Evolutionary conservation across 2,113 vertebrate genomes (phyloP).

Genomic region (Sclerurus mexicanus): DNA sequence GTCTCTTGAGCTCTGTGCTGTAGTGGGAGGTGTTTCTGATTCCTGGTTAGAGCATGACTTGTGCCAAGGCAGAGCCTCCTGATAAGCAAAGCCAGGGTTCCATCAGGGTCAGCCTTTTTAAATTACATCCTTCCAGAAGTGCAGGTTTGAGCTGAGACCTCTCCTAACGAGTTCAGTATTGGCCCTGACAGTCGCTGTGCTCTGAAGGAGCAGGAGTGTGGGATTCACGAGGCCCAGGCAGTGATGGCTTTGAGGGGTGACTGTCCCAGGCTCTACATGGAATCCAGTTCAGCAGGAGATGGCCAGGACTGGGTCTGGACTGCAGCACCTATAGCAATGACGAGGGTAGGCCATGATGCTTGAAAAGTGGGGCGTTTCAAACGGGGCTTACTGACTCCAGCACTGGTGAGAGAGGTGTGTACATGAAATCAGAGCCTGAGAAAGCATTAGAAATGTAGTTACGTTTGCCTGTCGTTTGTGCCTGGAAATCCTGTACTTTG

Average conservation of each 20-base stretch:
- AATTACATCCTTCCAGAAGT: neutral
- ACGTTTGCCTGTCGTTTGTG: neutral
- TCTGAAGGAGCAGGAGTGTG: neutral
- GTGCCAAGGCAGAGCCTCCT: neutral
- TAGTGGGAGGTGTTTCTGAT: neutral
- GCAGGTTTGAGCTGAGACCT: neutral
- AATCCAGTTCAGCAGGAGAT: neutral
- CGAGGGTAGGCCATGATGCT: neutral
- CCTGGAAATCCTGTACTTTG: neutral
- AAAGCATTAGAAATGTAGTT: neutral
- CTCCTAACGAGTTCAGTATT: neutral
- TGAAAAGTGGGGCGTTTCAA: neutral
- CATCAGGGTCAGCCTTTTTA: neutral
- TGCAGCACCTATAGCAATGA: neutral
- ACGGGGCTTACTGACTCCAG: neutral
- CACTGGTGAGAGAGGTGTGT: neutral
- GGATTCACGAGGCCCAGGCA: neutral
- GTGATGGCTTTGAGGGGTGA: neutral
- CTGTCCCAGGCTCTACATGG: neutral
- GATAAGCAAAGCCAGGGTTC: neutral
- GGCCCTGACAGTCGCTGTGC: rapidly evolving
- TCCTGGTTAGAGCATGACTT: neutral
- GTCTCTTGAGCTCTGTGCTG: neutral
- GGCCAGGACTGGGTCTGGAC: neutral
- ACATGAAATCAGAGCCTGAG: neutral